Conservation (phyloP, 2,113 vertebrate species). For the Ciconia maguari region DNA sequence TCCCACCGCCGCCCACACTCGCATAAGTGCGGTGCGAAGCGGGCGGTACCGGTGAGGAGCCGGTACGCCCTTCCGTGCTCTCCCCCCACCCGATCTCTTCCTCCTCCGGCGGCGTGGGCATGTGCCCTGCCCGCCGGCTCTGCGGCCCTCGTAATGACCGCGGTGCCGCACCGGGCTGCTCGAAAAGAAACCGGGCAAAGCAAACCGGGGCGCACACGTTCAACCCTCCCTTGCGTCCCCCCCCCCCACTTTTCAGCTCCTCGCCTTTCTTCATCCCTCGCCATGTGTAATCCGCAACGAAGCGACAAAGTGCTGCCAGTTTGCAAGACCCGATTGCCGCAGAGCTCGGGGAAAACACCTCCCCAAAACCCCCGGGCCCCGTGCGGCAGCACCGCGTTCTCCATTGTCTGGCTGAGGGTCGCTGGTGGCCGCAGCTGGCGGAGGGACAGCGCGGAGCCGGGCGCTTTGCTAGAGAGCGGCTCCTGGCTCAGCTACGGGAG, state of each 20-base stretch:
- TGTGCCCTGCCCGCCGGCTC: not conserved
- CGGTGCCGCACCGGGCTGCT: not conserved
- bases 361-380: not conserved
- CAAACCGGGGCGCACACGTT: not conserved
- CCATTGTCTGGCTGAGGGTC: not conserved
- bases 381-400: not conserved
- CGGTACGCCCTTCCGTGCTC: not conserved
- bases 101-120: not conserved
- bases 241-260: not conserved
- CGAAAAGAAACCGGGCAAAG: not conserved
- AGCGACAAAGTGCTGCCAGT: not conserved
- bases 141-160: not conserved
- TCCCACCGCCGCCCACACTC: not conserved
- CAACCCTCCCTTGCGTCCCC: too few relatives aligned
- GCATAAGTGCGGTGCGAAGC: rapidly evolving
- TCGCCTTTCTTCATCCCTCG: not conserved
- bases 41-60: not conserved
- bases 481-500: not conserved
- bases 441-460: not conserved
- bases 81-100: not conserved
- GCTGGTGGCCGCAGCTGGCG: not conserved
- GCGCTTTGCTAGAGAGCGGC: not conserved
- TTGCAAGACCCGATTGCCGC: not conserved
- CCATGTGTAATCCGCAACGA: not conserved
- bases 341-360: not conserved